Percentiles rank a stretch among this genome's conserved stretches.
Evolutionary conservation across 1,140 invertebrate species (phyloP).

Genomic region (Solenopsis fugax): DNA sequence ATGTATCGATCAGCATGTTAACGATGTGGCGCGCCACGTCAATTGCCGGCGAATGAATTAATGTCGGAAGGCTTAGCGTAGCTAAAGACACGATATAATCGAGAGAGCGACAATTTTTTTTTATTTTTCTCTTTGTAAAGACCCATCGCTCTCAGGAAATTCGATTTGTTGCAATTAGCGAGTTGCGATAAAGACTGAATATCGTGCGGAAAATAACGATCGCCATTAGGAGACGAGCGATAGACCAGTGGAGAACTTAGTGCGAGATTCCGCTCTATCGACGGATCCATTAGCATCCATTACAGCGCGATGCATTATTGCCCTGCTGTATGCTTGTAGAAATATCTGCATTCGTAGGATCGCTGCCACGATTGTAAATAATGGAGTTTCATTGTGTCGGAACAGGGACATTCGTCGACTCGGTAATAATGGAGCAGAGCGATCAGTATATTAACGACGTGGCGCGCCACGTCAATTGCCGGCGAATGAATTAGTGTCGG

Average conservation of each 20-base stretch:
- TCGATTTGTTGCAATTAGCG: slow-evolving; percentile 40
- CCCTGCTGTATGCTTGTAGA: slow-evolving; percentile 29
- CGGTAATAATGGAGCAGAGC: slow-evolving; percentile 36
- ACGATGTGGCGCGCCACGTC: slow-evolving; percentile 38
- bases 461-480: slow-evolving; percentile 29
- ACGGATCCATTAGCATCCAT: slow-evolving; percentile 60
- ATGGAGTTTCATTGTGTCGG: slow-evolving; percentile 47
- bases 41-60: slow-evolving; percentile 42
- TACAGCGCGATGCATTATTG: slow-evolving; percentile 54
- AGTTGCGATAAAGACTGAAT: neutral
- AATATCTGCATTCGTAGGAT: slow-evolving; percentile 57
- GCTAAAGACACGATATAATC: neutral
- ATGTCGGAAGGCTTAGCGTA: neutral
- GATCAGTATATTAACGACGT: slow-evolving; percentile 48
- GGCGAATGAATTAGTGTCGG: slow-evolving; percentile 39
- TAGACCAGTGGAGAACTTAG: slow-evolving; percentile 23
- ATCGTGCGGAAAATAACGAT: slow-evolving; percentile 39
- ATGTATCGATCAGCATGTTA: slow-evolving; percentile 28
- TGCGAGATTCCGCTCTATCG: slow-evolving; percentile 50
- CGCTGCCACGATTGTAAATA: slow-evolving; percentile 53
- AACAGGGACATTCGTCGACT: slow-evolving; percentile 36
- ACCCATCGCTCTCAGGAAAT: neutral
- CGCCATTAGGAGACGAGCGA: slow-evolving; percentile 33
- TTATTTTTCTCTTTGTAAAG: neutral
- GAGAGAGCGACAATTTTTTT: neutral